Evolutionary conservation across 2,888 invertebrate genomes (phyloP), one percentile per base, ranked within the genome.

Genomic region (Lumbricus terrestris): DNA sequence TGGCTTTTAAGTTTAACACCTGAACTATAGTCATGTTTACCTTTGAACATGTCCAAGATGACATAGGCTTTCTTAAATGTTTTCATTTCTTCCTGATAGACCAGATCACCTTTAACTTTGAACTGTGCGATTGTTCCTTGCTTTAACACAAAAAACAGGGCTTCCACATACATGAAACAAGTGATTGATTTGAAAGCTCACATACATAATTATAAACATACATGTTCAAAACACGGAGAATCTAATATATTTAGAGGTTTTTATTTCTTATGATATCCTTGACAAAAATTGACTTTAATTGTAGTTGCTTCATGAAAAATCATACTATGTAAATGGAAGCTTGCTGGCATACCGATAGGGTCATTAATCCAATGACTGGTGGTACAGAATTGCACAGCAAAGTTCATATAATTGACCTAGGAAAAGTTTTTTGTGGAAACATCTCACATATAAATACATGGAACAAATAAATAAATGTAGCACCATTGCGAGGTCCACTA

Each of bases 11-110:
- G 69, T 69, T 69, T 29, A 34, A 85, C 1, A 16, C 37, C 4
- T 37, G 2, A 34, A 85, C 85, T 34, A 23, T 18, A 34, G 34
- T 85, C 16, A n/a, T 34, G 20, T 33, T 85, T 85, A 85, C 85
- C 85, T 85, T 85, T 85, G 85, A 85, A 85, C 85, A 85, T 85
- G 37, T 85, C 85, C 34, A 85, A 85, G 85, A 85, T 85, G 85
- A 85, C 85, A 85, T 85, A 85, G 34, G 85, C 85, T 37, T 85
- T 85, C 15, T 85, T 85, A 85, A 85, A 85, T 16, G 85, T 85
- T 35, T 3, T 23, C 85, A 85, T 85, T 35, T 85, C 85, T 23
- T 85, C 85, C 85, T 85, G 85, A 85, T 85, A 85, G 37, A 85
- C 37, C 20, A 85, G 34, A 35, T 85, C 85, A 35, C 37, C 85